Conservation (phyloP, 2,888 invertebrate genomes). For the Amiota minor region DNA sequence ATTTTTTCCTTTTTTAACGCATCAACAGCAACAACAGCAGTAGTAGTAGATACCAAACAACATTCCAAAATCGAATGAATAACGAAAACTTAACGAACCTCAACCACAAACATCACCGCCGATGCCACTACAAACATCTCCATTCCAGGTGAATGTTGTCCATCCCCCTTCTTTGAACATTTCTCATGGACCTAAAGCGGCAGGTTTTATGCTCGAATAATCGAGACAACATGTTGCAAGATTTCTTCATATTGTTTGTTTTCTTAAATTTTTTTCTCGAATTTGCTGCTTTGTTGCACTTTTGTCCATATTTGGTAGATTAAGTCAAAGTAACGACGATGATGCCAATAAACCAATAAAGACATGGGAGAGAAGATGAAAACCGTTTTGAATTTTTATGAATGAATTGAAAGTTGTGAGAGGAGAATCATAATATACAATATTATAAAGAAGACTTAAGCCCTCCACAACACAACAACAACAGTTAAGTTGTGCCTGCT, state of each 20-base stretch:
- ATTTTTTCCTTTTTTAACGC: background rate
- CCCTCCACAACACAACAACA: too few species aligned
- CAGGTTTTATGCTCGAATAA: constrained; percentile 55
- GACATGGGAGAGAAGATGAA: too few species aligned
- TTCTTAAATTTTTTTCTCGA: background rate
- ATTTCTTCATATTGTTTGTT: constrained; percentile 36
- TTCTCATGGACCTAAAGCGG: constrained; percentile 37
- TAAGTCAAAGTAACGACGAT: background rate
- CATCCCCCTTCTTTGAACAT: background rate
- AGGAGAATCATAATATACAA: too few species aligned
- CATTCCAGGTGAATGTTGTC: background rate
- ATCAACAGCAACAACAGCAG: constrained; percentile 30
- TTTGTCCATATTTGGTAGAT: constrained; percentile 42
- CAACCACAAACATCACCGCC: background rate
- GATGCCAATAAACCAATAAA: too few species aligned
- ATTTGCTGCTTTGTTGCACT: constrained; percentile 46
- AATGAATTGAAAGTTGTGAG: too few species aligned
- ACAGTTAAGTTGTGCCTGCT: too few species aligned
- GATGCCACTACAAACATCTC: background rate
- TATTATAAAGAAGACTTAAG: too few species aligned
- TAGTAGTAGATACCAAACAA: constrained; percentile 3
- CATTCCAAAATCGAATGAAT: constrained; percentile 13
- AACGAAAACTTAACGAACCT: constrained; percentile 19
- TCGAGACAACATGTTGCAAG: constrained; percentile 48
- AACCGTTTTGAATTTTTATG: too few species aligned